Percentiles rank a stretch among this genome's conserved stretches.
Evolutionary conservation across 2,888 invertebrate species (phyloP).

Genomic region (Nemapogon koenigi): DNA sequence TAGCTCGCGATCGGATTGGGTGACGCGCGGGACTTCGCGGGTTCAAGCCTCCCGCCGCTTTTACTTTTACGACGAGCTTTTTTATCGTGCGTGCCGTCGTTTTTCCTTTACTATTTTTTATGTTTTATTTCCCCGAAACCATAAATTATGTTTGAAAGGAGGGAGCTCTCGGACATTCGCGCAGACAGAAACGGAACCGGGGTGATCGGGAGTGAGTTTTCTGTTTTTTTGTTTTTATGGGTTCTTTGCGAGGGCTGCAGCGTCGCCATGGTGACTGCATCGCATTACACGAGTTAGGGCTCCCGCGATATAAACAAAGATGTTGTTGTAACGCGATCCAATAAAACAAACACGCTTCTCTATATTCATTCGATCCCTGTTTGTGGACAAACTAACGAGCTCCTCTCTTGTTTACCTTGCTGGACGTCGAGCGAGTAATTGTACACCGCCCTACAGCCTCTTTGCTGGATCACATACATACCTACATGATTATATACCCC

Average conservation of each 20-base stretch:
- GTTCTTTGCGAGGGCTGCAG: constrained; percentile 42
- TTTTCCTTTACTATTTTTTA: constrained; percentile 67
- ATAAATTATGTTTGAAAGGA: constrained; percentile 67
- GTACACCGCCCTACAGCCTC: constrained; percentile 29
- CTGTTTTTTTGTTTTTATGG: constrained; percentile 56
- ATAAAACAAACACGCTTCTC: constrained; percentile 47
- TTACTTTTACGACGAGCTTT: constrained; percentile 61
- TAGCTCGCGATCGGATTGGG: constrained; percentile 28
- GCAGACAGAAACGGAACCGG: constrained; percentile 59
- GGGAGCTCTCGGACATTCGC: constrained; percentile 62
- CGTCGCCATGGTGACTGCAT: constrained; percentile 44
- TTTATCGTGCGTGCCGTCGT: constrained; percentile 65
- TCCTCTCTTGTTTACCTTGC: constrained; percentile 38
- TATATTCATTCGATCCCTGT: constrained; percentile 57
- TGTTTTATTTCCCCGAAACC: constrained; percentile 65
- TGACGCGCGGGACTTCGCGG: constrained; percentile 23
- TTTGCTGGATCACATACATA: too few relatives aligned
- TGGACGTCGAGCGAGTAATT: constrained; percentile 30
- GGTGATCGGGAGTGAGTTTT: constrained; percentile 53
- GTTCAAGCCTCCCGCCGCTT: constrained; percentile 35
- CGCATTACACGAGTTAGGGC: constrained; percentile 17
- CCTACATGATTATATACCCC: too few relatives aligned
- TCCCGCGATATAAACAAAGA: constrained; percentile 31
- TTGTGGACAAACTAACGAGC: constrained; percentile 54
- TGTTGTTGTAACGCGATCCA: constrained; percentile 55